Conservation (phyloP, 2,888 invertebrate genomes). For the Tiphia femorata region DNA sequence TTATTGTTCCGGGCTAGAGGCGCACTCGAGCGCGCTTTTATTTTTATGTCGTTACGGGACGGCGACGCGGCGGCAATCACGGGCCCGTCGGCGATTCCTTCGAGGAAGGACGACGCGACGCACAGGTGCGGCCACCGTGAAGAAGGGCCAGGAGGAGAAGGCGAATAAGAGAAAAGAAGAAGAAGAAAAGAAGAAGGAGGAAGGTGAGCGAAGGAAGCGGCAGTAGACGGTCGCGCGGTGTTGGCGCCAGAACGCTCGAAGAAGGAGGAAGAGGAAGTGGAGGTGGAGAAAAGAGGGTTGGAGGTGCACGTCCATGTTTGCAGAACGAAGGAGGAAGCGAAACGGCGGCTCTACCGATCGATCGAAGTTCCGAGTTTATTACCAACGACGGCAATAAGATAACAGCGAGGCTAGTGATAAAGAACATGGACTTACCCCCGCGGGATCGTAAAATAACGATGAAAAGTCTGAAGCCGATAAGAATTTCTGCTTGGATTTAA, state of each 20-base stretch:
- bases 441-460: conserved; percentile 23
- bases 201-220: conserved; percentile 1
- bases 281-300: not conserved
- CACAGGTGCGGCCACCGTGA: not conserved
- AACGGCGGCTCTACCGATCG: conserved; percentile 24
- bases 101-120: conserved; percentile 1
- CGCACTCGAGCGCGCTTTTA: not conserved
- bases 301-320: not conserved
- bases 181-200: conserved; percentile 1
- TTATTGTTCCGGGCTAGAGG: conserved; percentile 17
- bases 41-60: not conserved
- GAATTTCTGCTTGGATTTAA: conserved; percentile 7
- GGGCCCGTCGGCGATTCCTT: not conserved
- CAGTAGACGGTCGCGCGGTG: no score
- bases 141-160: not conserved
- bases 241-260: no score
- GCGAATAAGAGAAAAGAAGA: not conserved
- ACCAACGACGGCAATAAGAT: conserved; percentile 32
- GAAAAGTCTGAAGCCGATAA: conserved; percentile 9
- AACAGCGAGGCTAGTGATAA: conserved; percentile 28
- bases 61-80: conserved; percentile 3
- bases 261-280: conserved; percentile 1
- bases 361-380: conserved; percentile 40
- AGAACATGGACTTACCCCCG: conserved; percentile 18
- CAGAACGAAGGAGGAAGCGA: conserved; percentile 1